Evolutionary conservation across 2,888 invertebrate species (phyloP).

Genomic region (Merodon equestris): DNA sequence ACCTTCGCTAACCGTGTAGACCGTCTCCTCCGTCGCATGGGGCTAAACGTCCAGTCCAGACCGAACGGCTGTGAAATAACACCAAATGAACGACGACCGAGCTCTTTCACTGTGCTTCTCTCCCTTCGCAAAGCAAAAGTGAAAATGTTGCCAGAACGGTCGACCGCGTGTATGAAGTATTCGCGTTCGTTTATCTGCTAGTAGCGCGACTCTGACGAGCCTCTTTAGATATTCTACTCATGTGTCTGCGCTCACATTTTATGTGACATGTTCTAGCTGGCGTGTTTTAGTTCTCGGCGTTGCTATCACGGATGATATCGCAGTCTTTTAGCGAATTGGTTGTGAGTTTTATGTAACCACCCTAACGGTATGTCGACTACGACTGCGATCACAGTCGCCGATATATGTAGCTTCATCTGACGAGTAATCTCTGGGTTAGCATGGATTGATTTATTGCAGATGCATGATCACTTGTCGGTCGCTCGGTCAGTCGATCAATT

Average conservation of each 20-base stretch:
- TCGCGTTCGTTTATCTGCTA: not conserved
- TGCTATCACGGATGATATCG: no score
- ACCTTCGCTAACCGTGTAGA: no score
- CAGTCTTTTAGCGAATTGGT: no score
- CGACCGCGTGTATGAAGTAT: no score
- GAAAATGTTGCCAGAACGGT: not conserved
- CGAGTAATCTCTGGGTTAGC: slow-evolving; percentile 34
- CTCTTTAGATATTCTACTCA: slow-evolving; percentile 38
- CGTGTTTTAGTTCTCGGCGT: not conserved
- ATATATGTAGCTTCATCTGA: slow-evolving; percentile 21
- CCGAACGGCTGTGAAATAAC: no score
- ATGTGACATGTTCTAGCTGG: slow-evolving; percentile 31
- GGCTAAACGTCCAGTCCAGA: no score
- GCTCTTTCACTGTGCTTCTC: no score
- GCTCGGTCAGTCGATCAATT: slow-evolving; percentile 48
- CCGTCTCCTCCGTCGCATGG: no score
- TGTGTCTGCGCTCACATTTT: slow-evolving; percentile 22
- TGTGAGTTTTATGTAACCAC: slow-evolving; percentile 29
- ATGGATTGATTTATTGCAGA: slow-evolving; percentile 58
- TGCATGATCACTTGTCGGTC: slow-evolving; percentile 47
- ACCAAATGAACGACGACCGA: no score
- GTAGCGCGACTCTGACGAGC: slow-evolving; percentile 16
- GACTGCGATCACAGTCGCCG: no score
- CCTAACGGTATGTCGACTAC: slow-evolving; percentile 30
- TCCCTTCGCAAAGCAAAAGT: not conserved